Conservation (phyloP, 2,113 vertebrate genomes). For the Chionodraco myersi region DNA sequence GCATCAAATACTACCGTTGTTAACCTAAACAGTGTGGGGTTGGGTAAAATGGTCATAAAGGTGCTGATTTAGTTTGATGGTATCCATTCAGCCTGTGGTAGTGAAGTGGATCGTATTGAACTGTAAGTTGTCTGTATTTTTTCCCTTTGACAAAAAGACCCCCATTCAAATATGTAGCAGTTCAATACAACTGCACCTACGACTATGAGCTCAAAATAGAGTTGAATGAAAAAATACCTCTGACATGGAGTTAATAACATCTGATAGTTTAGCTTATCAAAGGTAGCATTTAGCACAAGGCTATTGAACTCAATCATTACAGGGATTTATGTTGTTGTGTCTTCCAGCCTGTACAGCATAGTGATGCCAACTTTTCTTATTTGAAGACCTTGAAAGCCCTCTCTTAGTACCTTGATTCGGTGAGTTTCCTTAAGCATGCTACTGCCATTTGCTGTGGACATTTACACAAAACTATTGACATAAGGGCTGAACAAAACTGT, state of each 20-base stretch:
- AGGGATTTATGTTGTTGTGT: constrained; percentile 7
- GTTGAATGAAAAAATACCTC: not conserved
- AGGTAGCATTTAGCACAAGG: not conserved
- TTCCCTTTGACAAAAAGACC: not conserved
- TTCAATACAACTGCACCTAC: not conserved
- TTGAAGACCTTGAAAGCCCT: constrained; percentile 1
- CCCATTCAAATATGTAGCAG: not conserved
- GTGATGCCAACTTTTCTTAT: not conserved
- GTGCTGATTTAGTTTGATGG: not conserved
- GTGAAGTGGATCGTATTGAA: not conserved
- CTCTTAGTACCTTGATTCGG: not conserved
- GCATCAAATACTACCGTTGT: not conserved
- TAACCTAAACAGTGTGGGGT: not conserved
- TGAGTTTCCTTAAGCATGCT: not conserved
- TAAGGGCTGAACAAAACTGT: constrained; percentile 9
- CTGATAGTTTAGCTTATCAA: not conserved
- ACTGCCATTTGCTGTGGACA: not conserved
- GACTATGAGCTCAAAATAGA: not conserved
- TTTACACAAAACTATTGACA: not conserved
- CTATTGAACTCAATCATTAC: constrained; percentile 10
- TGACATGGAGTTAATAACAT: not conserved
- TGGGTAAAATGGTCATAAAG: not conserved
- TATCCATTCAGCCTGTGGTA: not conserved
- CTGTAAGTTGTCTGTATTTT: not conserved
- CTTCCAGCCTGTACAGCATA: not conserved